phyloP scores from a whole-genome alignment of 2,113 vertebrate species.

The Phoxinus phoxinus region DNA sequence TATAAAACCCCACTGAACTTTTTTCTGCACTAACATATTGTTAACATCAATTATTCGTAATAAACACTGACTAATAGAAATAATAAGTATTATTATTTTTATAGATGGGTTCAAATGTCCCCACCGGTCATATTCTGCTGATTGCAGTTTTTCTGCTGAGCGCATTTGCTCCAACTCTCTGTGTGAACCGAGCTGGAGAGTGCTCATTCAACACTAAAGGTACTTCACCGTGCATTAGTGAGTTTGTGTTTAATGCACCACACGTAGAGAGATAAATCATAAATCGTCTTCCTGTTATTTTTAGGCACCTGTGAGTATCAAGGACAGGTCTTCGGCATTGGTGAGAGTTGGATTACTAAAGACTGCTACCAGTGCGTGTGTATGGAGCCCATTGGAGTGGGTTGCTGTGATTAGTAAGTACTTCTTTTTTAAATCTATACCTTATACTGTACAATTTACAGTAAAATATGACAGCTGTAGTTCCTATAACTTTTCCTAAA shows the following conservation, averaged over 20 bases:
- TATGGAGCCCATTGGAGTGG: slow-evolving; percentile 80
- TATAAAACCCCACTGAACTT: too few relatives aligned
- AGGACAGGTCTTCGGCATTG: slow-evolving; percentile 71
- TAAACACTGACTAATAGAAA: neutral
- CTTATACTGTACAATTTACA: too few relatives aligned
- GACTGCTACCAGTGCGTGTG: slow-evolving; percentile 79
- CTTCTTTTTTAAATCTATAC: neutral
- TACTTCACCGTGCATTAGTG: slow-evolving; percentile 23
- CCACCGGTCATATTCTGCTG: slow-evolving; percentile 42
- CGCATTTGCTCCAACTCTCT: slow-evolving; percentile 56
- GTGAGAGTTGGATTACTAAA: slow-evolving; percentile 76
- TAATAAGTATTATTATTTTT: neutral
- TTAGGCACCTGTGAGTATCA: slow-evolving; percentile 75
- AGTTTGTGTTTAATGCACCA: too few relatives aligned
- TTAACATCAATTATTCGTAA: neutral
- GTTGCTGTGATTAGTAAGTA: slow-evolving; percentile 80
- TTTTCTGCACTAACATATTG: neutral
- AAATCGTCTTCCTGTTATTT: neutral
- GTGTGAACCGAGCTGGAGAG: slow-evolving; percentile 70
- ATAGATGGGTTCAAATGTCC: slow-evolving; percentile 54
- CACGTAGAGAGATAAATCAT: neutral
- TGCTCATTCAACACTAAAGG: slow-evolving; percentile 81
- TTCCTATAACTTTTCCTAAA: too few relatives aligned
- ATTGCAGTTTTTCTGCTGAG: slow-evolving; percentile 25
- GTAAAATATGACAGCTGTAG: too few relatives aligned